Percentiles rank a stretch among this genome's conserved stretches.
Conservation (phyloP, 2,888 invertebrate species). For the Caenorhabditis wallacei region DNA sequence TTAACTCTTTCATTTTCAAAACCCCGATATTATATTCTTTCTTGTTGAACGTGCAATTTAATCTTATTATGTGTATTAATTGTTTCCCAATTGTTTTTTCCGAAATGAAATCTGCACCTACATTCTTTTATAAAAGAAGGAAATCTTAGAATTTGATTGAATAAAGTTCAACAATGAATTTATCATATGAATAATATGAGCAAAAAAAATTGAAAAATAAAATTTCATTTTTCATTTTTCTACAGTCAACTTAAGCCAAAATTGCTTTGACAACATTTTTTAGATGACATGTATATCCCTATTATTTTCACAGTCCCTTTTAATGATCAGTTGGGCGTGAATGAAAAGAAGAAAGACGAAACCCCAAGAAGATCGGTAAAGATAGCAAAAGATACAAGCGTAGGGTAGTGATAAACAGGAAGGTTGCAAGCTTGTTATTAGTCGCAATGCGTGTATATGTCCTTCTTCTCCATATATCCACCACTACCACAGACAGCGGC, state of each 20-base stretch:
- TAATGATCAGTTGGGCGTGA: neutral
- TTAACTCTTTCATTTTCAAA: conserved; percentile 22
- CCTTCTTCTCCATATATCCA: conserved; percentile 5
- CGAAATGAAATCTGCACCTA: neutral
- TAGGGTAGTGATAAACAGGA: conserved; percentile 64
- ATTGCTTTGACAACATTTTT: too few species aligned
- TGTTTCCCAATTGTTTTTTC: neutral
- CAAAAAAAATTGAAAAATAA: too few species aligned
- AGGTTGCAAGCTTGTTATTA: conserved; percentile 68
- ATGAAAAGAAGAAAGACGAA: conserved; percentile 4
- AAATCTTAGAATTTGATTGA: neutral
- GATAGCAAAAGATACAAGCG: conserved; percentile 28
- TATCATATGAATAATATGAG: neutral
- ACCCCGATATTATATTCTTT: too few species aligned
- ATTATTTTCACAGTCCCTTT: too few species aligned
- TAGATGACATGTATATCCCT: too few species aligned
- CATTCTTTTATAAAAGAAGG: neutral
- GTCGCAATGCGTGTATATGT: conserved; percentile 52
- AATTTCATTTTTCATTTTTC: too few species aligned
- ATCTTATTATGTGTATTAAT: too few species aligned
- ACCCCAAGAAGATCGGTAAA: conserved; percentile 7
- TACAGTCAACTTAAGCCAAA: too few species aligned
- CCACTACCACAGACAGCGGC: conserved; percentile 22
- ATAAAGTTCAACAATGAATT: conserved; percentile 10
- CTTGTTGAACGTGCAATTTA: too few species aligned